Conservation (phyloP, 2,797 vertebrate genomes). For the Prionace glauca region DNA sequence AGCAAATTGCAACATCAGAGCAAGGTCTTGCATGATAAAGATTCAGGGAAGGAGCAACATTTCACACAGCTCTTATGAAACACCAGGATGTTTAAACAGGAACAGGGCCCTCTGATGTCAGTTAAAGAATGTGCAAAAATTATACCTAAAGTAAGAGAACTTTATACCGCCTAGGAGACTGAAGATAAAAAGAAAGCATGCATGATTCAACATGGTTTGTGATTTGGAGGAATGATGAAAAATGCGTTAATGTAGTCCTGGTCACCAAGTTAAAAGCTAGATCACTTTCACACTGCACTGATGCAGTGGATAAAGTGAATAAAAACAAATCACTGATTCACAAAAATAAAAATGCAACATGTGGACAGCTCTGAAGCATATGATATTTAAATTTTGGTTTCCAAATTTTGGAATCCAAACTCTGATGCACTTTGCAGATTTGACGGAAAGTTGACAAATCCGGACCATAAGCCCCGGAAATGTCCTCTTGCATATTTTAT, state of each 20-base stretch:
- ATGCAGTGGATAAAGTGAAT: not conserved
- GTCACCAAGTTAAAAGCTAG: not conserved
- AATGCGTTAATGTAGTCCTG: not conserved
- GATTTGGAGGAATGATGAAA: not conserved
- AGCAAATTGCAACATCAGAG: conserved; percentile 13
- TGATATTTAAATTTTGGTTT: not conserved
- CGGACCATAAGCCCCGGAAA: too few species aligned
- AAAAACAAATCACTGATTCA: not conserved
- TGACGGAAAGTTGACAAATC: not conserved
- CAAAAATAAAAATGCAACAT: not conserved
- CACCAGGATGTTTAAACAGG: not conserved
- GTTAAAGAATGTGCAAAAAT: not conserved
- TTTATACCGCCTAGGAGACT: not conserved
- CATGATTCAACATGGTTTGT: not conserved
- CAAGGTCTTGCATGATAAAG: not conserved
- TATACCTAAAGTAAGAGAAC: not conserved
- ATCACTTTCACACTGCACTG: not conserved
- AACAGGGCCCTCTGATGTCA: not conserved
- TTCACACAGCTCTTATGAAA: not conserved
- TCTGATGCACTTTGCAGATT: not conserved
- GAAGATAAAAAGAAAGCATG: not conserved
- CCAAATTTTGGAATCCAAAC: not conserved
- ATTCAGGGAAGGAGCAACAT: not conserved
- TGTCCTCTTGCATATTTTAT: not conserved
- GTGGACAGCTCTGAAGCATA: not conserved